Base-by-base conservation (phyloP, 2,797 vertebrate genomes). In the Acestrorhynchus altus region DNA sequence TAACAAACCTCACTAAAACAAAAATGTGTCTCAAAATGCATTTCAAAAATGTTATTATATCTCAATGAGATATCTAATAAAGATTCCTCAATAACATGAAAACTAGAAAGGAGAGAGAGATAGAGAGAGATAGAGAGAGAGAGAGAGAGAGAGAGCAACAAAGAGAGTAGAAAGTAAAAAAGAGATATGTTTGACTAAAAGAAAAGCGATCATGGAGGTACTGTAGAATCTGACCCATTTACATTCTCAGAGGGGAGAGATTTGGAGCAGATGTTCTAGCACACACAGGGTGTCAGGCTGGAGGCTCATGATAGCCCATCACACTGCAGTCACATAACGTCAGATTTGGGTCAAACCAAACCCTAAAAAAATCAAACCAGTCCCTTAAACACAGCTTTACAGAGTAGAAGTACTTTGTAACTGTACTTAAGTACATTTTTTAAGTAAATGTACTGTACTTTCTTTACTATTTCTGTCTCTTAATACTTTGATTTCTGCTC, bases 251-350 rank as follows among this genome's bases (percentile, higher is more conserved):
- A 65, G 65, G 61, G 80, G 64, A 35, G 46, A 71, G 75, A 72
- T 81, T 68, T 67, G 63, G 72, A 77, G 69, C 46, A 42, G 44
- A 51, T 79, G 83, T 82, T 81, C 18, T 16, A 71, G 77, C 65
- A 79, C 16, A 31, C 52, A 74, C 59, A 47, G 60, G 54, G 77
- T 68, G 71, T 74, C 77, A 74, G 56, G 65, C 56, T 79, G 46
- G 65, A 74, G 54, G 64, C 72, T 69, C 56, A 61, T 64, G 61
- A 46, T 66, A 67, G 74, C 24, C 72, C 24, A 74, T 66, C 74
- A 57, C 65, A 16, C 18, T 44, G 12, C 44, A 49, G 65, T 67
- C 52, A 81, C 61, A 49, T 60, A 67, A 67, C 54, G 26, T 47
- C 28, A 56, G 59, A 81, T 77, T 44, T 66, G 57, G 65, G 52